phyloP scores from a whole-genome alignment of 2,113 vertebrate species.

The Pteruthius melanotis region DNA sequence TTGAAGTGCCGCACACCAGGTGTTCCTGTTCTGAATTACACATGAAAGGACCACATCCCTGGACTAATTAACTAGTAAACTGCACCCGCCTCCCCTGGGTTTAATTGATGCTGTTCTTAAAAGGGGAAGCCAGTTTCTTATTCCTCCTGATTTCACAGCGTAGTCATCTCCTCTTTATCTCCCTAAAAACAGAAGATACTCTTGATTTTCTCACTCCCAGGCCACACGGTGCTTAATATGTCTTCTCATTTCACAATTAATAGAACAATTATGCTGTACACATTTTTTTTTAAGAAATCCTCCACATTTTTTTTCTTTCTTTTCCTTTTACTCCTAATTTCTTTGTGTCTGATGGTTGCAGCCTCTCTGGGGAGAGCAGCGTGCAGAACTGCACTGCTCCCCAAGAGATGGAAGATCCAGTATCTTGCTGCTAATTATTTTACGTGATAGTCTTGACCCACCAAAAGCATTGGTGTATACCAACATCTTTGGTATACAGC shows the following conservation, averaged over 20 bases:
- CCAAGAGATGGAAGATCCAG: constrained; percentile 43
- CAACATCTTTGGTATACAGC: background rate
- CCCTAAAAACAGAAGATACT: constrained; percentile 44
- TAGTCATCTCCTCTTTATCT: constrained; percentile 58
- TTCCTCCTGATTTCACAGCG: constrained; percentile 57
- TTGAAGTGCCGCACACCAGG: constrained; percentile 83
- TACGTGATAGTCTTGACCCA: constrained; percentile 61
- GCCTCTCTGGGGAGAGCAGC: constrained; percentile 1
- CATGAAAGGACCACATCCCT: constrained; percentile 82
- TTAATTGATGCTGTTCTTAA: constrained; percentile 79
- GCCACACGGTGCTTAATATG: background rate
- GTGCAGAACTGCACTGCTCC: background rate
- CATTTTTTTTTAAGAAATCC: constrained; percentile 12
- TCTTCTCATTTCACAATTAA: constrained; percentile 35
- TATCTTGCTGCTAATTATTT: constrained; percentile 60
- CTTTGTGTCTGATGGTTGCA: background rate
- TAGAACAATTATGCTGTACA: constrained; percentile 38
- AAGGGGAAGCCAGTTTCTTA: constrained; percentile 68
- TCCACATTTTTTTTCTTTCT: accelerated
- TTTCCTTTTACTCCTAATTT: background rate
- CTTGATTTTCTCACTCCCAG: constrained; percentile 48
- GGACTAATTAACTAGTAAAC: constrained; percentile 86
- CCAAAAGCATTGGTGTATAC: constrained; percentile 52
- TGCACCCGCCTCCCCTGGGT: constrained; percentile 75
- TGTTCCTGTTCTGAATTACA: constrained; percentile 86